These are phyloP conservation scores for Tetheella fluctuosa DNA, from an alignment of 2,888 invertebrate genomes.

Conservation along the genomic window DNA sequence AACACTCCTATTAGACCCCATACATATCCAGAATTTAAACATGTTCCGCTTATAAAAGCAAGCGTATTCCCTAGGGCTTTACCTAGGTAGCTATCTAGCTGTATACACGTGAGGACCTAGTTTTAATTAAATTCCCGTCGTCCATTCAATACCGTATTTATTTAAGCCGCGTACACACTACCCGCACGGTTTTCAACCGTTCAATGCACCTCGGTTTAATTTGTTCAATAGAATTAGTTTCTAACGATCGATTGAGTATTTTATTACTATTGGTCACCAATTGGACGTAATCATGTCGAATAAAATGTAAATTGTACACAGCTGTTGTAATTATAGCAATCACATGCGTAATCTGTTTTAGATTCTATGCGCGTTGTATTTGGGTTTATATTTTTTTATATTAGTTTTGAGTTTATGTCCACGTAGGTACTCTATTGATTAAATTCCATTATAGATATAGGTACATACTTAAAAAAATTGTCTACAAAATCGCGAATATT, in stretches of 20 bases:
- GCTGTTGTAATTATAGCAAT: neutral
- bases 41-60: neutral
- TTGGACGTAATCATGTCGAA: neutral
- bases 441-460: too few relatives aligned
- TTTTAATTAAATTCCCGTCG: slow-evolving; percentile 6
- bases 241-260: slow-evolving; percentile 2
- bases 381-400: neutral
- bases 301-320: slow-evolving; percentile 3
- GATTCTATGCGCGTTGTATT: neutral
- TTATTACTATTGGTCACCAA: slow-evolving; percentile 6
- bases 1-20: neutral
- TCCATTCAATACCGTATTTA: slow-evolving; percentile 3
- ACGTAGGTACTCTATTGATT: neutral
- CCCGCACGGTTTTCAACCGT: neutral
- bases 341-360: neutral
- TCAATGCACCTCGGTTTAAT: neutral
- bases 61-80: neutral
- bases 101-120: neutral
- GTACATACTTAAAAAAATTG: too few relatives aligned
- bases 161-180: slow-evolving; percentile 1
- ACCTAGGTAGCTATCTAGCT: neutral
- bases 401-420: neutral
- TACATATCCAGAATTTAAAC: neutral
- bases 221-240: neutral
- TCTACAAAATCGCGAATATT: too few relatives aligned